phyloP scores from a whole-genome alignment of 1,140 invertebrate genomes.

The Apis laboriosa region DNA sequence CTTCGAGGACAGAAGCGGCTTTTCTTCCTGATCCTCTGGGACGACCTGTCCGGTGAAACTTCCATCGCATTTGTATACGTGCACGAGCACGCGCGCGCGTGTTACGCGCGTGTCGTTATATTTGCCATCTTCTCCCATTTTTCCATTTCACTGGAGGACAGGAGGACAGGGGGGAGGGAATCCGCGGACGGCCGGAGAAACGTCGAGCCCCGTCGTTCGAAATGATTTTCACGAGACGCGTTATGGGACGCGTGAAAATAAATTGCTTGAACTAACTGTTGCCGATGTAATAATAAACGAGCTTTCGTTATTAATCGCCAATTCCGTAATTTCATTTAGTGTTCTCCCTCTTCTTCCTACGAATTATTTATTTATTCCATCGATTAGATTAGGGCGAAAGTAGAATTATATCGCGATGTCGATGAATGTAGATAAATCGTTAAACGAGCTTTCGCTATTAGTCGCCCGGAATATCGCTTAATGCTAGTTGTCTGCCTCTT shows the following conservation, averaged over 20 bases:
- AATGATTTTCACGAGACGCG: neutral
- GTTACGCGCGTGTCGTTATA: slow-evolving; percentile 27
- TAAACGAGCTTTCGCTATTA: too few species aligned
- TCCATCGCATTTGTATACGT: slow-evolving; percentile 28
- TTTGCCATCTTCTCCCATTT: slow-evolving; percentile 32
- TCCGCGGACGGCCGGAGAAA: neutral
- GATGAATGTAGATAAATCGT: too few species aligned
- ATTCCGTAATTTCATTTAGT: too few species aligned
- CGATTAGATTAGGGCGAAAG: too few species aligned
- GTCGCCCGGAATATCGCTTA: too few species aligned
- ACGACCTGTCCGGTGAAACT: slow-evolving; percentile 36
- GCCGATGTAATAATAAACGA: too few species aligned
- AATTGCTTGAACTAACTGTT: neutral
- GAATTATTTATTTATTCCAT: too few species aligned
- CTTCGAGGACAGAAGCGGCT: slow-evolving; percentile 39
- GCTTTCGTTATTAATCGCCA: too few species aligned
- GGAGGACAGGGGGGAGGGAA: neutral
- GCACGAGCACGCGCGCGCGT: neutral
- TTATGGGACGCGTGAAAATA: neutral
- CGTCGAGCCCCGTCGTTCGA: neutral
- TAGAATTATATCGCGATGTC: too few species aligned
- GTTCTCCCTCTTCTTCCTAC: too few species aligned
- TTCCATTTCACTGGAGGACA: neutral
- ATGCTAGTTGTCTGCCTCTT: too few species aligned
- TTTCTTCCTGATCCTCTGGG: slow-evolving; percentile 35